Conservation (phyloP, 2,113 vertebrate species). For the Colaptes auratus region DNA sequence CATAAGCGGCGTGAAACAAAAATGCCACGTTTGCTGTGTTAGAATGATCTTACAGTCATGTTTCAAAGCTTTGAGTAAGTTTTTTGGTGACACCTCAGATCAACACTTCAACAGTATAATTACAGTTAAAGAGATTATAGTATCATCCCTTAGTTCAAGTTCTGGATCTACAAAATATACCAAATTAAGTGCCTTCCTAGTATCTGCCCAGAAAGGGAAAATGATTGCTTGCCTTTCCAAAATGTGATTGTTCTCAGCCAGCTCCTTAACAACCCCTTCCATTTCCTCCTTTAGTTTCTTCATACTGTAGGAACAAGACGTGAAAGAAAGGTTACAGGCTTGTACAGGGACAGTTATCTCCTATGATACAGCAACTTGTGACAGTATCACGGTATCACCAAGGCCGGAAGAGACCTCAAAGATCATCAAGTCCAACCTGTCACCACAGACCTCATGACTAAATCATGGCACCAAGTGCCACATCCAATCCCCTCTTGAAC, state of each 20-base stretch:
- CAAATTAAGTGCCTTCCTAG: background rate
- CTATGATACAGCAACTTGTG: background rate
- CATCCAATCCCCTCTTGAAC: too few relatives aligned
- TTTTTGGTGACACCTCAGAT: background rate
- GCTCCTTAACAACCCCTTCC: constrained; percentile 93
- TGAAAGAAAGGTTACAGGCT: background rate
- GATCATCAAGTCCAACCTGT: too few relatives aligned
- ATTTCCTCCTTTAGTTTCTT: constrained; percentile 98
- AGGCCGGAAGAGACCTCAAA: too few relatives aligned
- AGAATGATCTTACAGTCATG: background rate
- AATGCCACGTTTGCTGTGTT: background rate
- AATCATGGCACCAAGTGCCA: too few relatives aligned
- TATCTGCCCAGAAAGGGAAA: background rate
- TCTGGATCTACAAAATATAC: background rate
- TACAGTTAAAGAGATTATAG: background rate
- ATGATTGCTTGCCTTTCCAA: constrained; percentile 85
- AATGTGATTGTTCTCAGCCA: constrained; percentile 97
- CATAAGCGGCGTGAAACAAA: background rate
- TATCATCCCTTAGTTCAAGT: background rate
- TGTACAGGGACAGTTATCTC: background rate
- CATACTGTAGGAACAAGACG: constrained; percentile 82
- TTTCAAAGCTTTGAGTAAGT: background rate
- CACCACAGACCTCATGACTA: too few relatives aligned
- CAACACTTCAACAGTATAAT: background rate
- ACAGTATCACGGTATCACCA: too few relatives aligned